A percentile compares a stretch with the other conserved stretches of the same genome.
phyloP scores from a whole-genome alignment of 2,888 invertebrate species.

The Dryobotodes eremita region DNA sequence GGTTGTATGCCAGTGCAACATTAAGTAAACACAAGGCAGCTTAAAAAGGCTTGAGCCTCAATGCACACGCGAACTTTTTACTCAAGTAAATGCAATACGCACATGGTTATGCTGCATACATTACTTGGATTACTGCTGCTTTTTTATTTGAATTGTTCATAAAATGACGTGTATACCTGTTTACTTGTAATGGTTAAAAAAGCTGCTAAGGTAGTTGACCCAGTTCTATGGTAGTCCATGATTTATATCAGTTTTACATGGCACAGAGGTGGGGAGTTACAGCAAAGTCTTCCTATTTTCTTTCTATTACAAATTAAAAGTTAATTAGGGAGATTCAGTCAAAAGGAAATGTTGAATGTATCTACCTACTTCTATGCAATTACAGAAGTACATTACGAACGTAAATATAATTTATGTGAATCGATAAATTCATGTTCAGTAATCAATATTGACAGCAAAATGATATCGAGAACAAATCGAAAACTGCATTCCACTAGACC shows the following conservation, averaged over 20 bases:
- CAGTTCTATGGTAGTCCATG: slow-evolving; percentile 11
- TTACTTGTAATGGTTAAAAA: background rate
- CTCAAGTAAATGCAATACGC: slow-evolving; percentile 33
- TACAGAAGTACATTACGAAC: background rate
- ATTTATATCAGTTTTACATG: slow-evolving; percentile 6
- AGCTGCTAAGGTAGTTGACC: slow-evolving; percentile 12
- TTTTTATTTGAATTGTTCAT: slow-evolving; percentile 29
- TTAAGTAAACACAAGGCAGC: slow-evolving; percentile 29
- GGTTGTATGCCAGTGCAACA: slow-evolving; percentile 33
- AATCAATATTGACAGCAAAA: slow-evolving; percentile 14
- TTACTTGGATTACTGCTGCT: background rate
- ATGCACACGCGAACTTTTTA: slow-evolving; percentile 48
- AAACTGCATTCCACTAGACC: slow-evolving; percentile 7
- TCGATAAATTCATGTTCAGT: background rate
- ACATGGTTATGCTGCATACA: slow-evolving; percentile 44
- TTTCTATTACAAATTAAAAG: background rate
- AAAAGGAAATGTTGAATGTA: background rate
- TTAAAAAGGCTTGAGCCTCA: slow-evolving; percentile 25
- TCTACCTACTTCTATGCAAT: background rate
- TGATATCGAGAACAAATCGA: background rate
- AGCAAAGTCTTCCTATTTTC: background rate
- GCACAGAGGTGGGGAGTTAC: background rate
- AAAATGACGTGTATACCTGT: slow-evolving; percentile 6
- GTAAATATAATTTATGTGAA: background rate
- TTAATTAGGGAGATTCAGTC: rapidly evolving